phyloP scores from a whole-genome alignment of 2,888 invertebrate genomes.

The Lycia hirtaria region DNA sequence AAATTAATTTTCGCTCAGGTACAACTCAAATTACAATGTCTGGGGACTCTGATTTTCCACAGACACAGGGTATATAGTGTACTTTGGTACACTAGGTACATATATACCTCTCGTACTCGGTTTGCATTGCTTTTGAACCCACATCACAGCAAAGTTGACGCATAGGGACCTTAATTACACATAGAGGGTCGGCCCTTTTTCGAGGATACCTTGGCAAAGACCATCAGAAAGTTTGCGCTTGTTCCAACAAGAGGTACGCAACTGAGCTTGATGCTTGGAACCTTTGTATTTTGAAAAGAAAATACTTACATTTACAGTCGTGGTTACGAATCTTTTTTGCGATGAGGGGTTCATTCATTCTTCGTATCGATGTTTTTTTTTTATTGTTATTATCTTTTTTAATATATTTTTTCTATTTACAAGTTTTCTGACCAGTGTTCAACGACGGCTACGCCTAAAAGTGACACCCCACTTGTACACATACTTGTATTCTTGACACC shows the following conservation, averaged over 20 bases:
- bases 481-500: too few relatives aligned
- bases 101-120: conserved; percentile 31
- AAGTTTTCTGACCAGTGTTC: too few relatives aligned
- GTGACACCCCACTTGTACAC: too few relatives aligned
- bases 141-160: conserved; percentile 73
- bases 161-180: conserved; percentile 71
- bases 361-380: too few relatives aligned
- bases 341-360: too few relatives aligned
- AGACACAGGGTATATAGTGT: conserved; percentile 36
- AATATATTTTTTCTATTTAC: too few relatives aligned
- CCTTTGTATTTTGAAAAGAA: conserved; percentile 18
- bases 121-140: conserved; percentile 66
- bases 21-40: conserved; percentile 40
- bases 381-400: too few relatives aligned
- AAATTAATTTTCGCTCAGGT: conserved; percentile 43
- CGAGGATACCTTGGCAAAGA: conserved; percentile 54
- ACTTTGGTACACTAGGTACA: conserved; percentile 45
- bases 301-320: conserved; percentile 1
- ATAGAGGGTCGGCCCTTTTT: conserved; percentile 64
- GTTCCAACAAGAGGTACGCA: conserved; percentile 43
- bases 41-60: conserved; percentile 23
- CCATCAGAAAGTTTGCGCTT: conserved; percentile 63
- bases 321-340: too few relatives aligned
- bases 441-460: too few relatives aligned
- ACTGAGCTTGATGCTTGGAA: conserved; percentile 29